Evolutionary conservation across 2,797 vertebrate species (phyloP).

Genomic region (Chelmon rostratus): DNA sequence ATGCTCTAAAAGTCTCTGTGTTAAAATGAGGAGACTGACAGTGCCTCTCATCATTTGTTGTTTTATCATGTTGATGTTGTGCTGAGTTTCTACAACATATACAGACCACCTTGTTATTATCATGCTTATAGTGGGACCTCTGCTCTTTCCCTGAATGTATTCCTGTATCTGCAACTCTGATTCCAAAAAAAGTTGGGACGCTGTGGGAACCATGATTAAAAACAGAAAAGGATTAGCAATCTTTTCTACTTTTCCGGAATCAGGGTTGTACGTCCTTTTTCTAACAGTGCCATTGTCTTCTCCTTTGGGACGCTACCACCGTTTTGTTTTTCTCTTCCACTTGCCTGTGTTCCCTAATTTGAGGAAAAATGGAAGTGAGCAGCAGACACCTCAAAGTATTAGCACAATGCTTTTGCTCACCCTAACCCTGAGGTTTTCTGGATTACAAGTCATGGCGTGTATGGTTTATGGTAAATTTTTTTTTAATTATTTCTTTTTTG

Average conservation of each 20-base stretch:
- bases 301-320: neutral
- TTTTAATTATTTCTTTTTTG: too few species aligned
- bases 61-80: slow-evolving; percentile 13
- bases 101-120: neutral
- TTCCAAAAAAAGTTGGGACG: too few species aligned
- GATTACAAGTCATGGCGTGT: slow-evolving; percentile 12
- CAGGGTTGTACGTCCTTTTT: neutral
- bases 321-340: neutral
- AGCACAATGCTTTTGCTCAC: neutral
- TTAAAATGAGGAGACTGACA: slow-evolving; percentile 5
- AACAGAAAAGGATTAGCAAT: too few species aligned
- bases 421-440: neutral
- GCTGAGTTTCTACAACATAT: neutral
- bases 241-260: too few species aligned
- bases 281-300: slow-evolving; percentile 6
- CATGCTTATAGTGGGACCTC: neutral
- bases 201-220: too few species aligned
- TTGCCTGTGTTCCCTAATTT: neutral
- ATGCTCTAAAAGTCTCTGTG: too few species aligned
- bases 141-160: neutral
- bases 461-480: slow-evolving; percentile 1
- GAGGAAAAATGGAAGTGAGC: neutral
- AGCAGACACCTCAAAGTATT: slow-evolving; percentile 3
- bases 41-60: slow-evolving; percentile 31
- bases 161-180: neutral